These are phyloP conservation scores for Neotoma lepida DNA, from an alignment of 2,113 vertebrate species.

Conservation along the genomic window DNA sequence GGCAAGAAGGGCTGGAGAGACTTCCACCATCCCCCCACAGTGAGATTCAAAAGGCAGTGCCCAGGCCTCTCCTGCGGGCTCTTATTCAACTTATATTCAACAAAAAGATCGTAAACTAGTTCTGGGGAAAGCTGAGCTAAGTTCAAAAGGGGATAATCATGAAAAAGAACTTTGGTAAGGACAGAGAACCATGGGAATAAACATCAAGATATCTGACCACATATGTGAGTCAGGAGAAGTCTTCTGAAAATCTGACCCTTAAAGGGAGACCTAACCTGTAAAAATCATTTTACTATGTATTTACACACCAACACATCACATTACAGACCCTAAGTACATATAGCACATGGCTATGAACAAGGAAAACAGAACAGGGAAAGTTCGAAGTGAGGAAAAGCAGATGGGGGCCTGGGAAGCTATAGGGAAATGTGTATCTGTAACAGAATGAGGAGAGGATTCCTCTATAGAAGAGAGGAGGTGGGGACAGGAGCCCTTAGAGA, in stretches of 20 bases:
- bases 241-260: background rate
- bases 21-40: background rate
- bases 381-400: background rate
- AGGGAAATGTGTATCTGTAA: background rate
- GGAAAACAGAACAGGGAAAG: background rate
- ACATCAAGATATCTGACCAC: background rate
- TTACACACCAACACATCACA: background rate
- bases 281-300: too few species aligned
- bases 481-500: background rate
- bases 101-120: background rate
- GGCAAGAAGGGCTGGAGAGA: background rate
- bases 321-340: background rate
- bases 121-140: background rate
- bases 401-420: fast-evolving
- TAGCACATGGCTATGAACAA: too few species aligned
- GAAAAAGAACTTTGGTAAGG: background rate
- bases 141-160: background rate
- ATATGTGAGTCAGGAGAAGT: background rate
- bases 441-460: background rate
- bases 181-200: background rate
- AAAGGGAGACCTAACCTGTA: background rate
- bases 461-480: background rate
- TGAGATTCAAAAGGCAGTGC: background rate
- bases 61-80: background rate
- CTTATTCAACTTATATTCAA: background rate